Percentiles rank a stretch among this genome's conserved stretches.
phyloP scores from a whole-genome alignment of 2,888 invertebrate genomes.

The Oxycera nigricornis region DNA sequence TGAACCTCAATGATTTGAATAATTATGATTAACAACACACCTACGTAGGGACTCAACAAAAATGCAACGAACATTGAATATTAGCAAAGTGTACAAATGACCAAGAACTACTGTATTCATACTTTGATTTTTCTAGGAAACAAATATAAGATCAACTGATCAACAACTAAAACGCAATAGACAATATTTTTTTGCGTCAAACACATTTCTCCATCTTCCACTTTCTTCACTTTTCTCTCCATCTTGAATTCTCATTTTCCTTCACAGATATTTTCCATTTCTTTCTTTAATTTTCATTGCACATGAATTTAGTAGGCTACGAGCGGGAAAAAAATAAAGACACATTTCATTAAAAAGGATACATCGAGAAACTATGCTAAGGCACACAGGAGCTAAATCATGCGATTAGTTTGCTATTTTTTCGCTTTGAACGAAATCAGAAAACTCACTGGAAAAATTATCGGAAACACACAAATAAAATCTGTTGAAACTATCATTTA shows the following conservation, averaged over 20 bases:
- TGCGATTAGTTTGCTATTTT: not conserved
- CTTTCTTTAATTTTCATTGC: conserved; percentile 1
- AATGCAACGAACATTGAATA: not conserved
- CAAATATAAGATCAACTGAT: not conserved
- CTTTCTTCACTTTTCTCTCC: not conserved
- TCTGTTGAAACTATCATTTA: too few relatives aligned
- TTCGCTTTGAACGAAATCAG: too few relatives aligned
- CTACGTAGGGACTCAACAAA: not conserved
- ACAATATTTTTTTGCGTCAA: conserved; percentile 25
- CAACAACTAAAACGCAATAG: not conserved
- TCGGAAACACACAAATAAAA: too few relatives aligned
- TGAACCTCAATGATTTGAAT: not conserved
- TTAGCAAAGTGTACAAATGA: too few relatives aligned
- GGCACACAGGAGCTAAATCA: not conserved
- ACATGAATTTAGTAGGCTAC: not conserved
- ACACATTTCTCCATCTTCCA: conserved; percentile 28
- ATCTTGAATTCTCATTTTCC: not conserved
- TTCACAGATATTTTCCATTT: not conserved
- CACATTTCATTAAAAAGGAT: not conserved
- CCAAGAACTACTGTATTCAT: not conserved
- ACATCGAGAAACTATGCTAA: not conserved
- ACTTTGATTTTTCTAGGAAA: not conserved
- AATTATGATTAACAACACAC: not conserved
- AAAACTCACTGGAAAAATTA: too few relatives aligned
- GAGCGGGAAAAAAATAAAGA: not conserved